Conservation (phyloP, 2,888 invertebrate species). For the Julus scanicus region DNA sequence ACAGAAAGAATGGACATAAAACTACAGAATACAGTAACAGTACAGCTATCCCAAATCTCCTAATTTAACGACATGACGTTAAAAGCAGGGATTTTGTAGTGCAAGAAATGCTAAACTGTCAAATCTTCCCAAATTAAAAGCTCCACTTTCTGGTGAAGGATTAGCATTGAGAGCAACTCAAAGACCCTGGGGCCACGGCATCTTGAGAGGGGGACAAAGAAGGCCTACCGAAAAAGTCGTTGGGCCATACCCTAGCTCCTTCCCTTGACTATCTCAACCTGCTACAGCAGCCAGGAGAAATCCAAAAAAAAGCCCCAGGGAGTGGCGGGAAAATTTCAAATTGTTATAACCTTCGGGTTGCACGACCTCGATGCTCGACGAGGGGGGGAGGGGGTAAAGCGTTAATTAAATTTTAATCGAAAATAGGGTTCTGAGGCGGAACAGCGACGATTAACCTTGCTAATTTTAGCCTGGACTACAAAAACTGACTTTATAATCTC, state of each 20-base stretch:
- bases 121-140: too few species aligned
- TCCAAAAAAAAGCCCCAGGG: neutral
- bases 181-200: neutral
- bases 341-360: neutral
- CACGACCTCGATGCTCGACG: neutral
- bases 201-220: neutral
- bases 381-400: neutral
- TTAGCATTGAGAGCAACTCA: too few species aligned
- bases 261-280: neutral
- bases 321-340: neutral
- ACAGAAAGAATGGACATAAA: too few species aligned
- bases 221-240: neutral
- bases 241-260: neutral
- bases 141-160: too few species aligned
- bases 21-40: too few species aligned
- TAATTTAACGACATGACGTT: too few species aligned
- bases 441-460: too few species aligned
- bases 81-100: too few species aligned
- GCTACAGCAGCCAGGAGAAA: neutral
- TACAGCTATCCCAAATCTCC: too few species aligned
- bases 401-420: conserved; percentile 1
- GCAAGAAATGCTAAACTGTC: too few species aligned
- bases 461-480: too few species aligned
- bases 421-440: neutral
- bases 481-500: too few species aligned